Base-by-base conservation (phyloP, 2,797 vertebrate species). In the Malurus splendens region DNA sequence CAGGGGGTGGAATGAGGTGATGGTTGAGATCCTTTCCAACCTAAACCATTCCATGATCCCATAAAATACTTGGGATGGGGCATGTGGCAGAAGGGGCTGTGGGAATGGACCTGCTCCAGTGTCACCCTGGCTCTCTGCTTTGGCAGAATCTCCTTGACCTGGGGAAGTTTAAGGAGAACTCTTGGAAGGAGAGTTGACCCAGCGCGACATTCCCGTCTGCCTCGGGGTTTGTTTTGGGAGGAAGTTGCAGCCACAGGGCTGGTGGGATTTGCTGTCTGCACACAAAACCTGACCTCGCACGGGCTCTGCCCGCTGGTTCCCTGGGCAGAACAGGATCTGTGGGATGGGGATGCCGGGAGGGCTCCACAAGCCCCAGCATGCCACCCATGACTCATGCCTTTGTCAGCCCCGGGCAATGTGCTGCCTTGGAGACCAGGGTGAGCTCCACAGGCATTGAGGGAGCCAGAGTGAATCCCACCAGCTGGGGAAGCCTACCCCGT, bases 321-420 rank as follows among this genome's bases (percentile, higher is more conserved):
- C 36, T 2, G 68, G 68, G 57, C 74, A 61, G 72, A 92, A n/a
- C 11, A 12, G 44, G 68, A 36, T 74, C 14, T 56, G 16, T 22
- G 67, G 61, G 70, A 32, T n/a, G 27, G 61, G 87, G 41, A 3
- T 74, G 92, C 90, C 90, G 71, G 84, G 72, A 90, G 90, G 82
- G 82, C 89, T 67, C 54, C 72, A 7, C 90, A 93, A 82, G 94
- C 82, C 89, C 82, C 61, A 7, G 89, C 93, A 94, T 30, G 94
- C 75, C 73, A 82, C 6, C 15, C 2, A 18, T 93, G 94, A 93
- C 65, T 93, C 92, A 94, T 15, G 9, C 18, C 92, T 87, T 71
- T 67, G 92, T 71, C 87, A 92, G 89, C 56, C 87, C 79, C 75
- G 66, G 78, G 83, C 72, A 93, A 76, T 3, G 76, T 30, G 81